Evolutionary conservation across 1,140 invertebrate species (phyloP).

Genomic region (Sesamia nonagrioides): DNA sequence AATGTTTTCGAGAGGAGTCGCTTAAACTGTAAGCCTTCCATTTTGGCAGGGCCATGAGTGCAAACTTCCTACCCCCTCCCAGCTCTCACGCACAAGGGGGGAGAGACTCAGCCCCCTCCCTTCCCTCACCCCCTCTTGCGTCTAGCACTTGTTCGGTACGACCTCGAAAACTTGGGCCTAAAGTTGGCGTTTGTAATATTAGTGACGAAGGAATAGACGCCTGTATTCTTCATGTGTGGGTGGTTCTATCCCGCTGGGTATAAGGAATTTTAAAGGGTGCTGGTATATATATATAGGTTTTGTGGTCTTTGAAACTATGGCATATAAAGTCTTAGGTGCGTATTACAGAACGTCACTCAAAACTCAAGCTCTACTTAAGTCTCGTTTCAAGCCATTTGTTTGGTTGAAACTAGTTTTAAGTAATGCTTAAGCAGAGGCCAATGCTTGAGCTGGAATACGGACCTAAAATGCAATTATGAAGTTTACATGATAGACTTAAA

Average conservation of each 20-base stretch:
- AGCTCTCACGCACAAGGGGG: slow-evolving; percentile 44
- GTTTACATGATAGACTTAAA: neutral
- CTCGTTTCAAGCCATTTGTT: too few species aligned
- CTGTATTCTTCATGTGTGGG: slow-evolving; percentile 27
- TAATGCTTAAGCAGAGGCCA: too few species aligned
- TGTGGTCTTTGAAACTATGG: slow-evolving; percentile 12
- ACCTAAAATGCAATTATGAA: neutral
- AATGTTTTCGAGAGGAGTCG: slow-evolving; percentile 46
- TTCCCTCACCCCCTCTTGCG: slow-evolving; percentile 56
- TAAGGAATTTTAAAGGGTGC: slow-evolving; percentile 22
- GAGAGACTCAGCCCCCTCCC: slow-evolving; percentile 43
- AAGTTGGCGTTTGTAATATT: slow-evolving; percentile 51
- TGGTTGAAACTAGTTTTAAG: too few species aligned
- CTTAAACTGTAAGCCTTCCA: slow-evolving; percentile 56
- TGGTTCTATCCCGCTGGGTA: slow-evolving; percentile 14
- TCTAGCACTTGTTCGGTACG: slow-evolving; percentile 67
- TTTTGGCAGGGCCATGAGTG: slow-evolving; percentile 62
- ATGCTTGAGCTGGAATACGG: neutral
- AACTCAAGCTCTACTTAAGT: too few species aligned
- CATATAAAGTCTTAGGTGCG: neutral
- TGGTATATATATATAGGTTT: slow-evolving; percentile 6
- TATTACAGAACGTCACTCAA: too few species aligned
- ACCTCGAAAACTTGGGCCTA: slow-evolving; percentile 73
- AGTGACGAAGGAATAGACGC: slow-evolving; percentile 16
- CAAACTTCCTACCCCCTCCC: slow-evolving; percentile 66